Evolutionary conservation across 2,797 vertebrate species (phyloP), one percentile per base, ranked within the genome.

Genomic region (Parambassis ranga): DNA sequence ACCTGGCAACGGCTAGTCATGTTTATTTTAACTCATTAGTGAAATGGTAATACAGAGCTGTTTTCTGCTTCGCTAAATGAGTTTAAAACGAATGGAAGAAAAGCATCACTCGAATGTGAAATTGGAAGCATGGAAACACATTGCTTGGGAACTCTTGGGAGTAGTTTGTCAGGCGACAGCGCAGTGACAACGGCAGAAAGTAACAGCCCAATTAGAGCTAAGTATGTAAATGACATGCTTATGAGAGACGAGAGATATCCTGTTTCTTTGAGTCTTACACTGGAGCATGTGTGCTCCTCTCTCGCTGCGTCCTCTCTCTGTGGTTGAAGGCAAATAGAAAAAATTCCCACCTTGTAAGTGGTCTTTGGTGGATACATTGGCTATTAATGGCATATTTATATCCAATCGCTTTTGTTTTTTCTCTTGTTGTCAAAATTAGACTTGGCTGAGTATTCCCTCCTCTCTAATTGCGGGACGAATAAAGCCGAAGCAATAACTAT

Each of bases 401-500:
- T 55, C 13, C 13, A 65, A 62, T 35, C 48, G 22, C 52, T 14
- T 35, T 71, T 66, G 20, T 31, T 38, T 53, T 65, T 41, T 60
- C 47, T 27, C 49, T 47, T 69, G 32, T 50, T 59, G 44, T 64
- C 31, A 62, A 49, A 65, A 30, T 44, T 27, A 4, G 13, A 47
- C 65, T 65, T 77, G 65, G 63, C 50, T 10, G 51, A 19, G 4
- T n/a, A 6, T 59, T 41, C 52, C 6, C 13, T n/a, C n/a, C 18
- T 14, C 37, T 67, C 27, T 67, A 51, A 61, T 71, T 51, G 32
- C 28, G 49, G 26, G 11, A 46, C 53, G 31, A 67, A 56, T 42
- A 27, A 20, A 71, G 56, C 33, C 38, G 46, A 65, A 81, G 65
- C 43, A 77, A 36, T 46, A 35, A 58, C 42, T 33, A 13, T 49